These are phyloP conservation scores for Crossaster papposus DNA, from an alignment of 53 echinoderm and acorn worm species.

Conservation along the genomic window DNA sequence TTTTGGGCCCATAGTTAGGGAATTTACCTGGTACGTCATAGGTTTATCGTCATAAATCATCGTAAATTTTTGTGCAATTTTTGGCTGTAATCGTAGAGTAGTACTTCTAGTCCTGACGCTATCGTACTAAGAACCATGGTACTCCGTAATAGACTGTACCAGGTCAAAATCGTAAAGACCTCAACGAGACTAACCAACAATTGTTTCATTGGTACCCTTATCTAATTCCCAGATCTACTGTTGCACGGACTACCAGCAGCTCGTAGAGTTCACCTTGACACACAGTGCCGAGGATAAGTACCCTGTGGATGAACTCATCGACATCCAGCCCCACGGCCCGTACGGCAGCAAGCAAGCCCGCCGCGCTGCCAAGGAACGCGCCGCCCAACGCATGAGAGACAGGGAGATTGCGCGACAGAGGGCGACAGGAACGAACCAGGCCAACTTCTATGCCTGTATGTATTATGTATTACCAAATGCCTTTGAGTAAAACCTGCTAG, in stretches of 20 bases:
- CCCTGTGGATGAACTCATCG: constrained; percentile 86
- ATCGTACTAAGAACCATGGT: too few species aligned
- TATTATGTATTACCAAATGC: too few species aligned
- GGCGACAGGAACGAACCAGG: constrained; percentile 91
- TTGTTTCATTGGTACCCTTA: not conserved
- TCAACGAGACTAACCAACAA: too few species aligned
- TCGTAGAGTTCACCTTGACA: constrained; percentile 89
- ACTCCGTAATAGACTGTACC: too few species aligned
- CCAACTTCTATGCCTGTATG: constrained; percentile 99
- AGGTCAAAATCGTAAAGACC: too few species aligned
- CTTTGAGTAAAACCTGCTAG: not conserved
- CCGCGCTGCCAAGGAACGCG: constrained; percentile 95
- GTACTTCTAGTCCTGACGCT: too few species aligned
- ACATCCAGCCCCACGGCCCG: constrained; percentile 95
- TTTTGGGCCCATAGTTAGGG: too few species aligned
- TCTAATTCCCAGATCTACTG: constrained; percentile 80
- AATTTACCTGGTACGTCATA: too few species aligned
- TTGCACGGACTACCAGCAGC: constrained; percentile 86
- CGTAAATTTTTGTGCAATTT: too few species aligned
- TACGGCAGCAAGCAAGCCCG: constrained; percentile 98
- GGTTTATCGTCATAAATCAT: too few species aligned
- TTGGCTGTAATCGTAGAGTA: too few species aligned
- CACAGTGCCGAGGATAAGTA: constrained; percentile 73
- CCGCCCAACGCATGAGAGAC: constrained; percentile 87
- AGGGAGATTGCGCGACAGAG: constrained; percentile 90